Percentiles rank a stretch among this genome's conserved stretches.
phyloP scores from a whole-genome alignment of 2,888 invertebrate species.

The Fragum fragum region DNA sequence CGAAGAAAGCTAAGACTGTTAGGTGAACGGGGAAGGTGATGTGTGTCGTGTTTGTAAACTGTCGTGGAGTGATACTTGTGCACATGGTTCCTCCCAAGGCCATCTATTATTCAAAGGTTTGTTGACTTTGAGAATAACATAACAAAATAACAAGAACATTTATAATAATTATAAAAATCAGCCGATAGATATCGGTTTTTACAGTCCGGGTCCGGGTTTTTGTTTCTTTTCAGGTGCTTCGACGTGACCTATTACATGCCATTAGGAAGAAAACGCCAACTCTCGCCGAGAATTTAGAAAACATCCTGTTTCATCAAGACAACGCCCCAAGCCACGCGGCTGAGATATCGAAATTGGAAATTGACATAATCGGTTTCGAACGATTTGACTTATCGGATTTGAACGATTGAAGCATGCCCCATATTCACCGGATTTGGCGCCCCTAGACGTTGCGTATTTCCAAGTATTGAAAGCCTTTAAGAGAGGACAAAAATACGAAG shows the following conservation, averaged over 20 bases:
- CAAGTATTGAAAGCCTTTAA: not conserved
- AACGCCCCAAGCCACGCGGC: slow-evolving; percentile 10
- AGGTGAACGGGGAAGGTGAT: slow-evolving; percentile 16
- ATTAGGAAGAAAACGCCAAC: slow-evolving; percentile 24
- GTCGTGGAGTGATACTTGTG: slow-evolving; percentile 5
- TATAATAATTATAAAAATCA: not conserved
- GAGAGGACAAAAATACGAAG: too few relatives aligned
- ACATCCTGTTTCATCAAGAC: slow-evolving; percentile 32
- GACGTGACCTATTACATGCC: slow-evolving; percentile 24
- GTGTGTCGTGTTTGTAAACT: not conserved
- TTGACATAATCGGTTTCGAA: slow-evolving; percentile 2
- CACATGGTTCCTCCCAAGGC: not conserved
- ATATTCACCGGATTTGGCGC: slow-evolving; percentile 9
- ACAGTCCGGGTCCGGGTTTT: not conserved
- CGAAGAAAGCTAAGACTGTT: slow-evolving; percentile 3
- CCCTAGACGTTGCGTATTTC: slow-evolving; percentile 2
- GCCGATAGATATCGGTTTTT: not conserved
- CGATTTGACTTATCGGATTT: too few relatives aligned
- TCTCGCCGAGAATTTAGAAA: slow-evolving; percentile 25
- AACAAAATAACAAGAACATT: not conserved
- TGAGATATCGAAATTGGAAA: slow-evolving; percentile 7
- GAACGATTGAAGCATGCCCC: slow-evolving; percentile 10
- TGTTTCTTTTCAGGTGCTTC: too few relatives aligned
- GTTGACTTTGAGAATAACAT: not conserved
- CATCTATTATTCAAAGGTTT: not conserved